These are phyloP conservation scores for Microchrysa polita DNA, from an alignment of 2,888 invertebrate species.

Conservation along the genomic window DNA sequence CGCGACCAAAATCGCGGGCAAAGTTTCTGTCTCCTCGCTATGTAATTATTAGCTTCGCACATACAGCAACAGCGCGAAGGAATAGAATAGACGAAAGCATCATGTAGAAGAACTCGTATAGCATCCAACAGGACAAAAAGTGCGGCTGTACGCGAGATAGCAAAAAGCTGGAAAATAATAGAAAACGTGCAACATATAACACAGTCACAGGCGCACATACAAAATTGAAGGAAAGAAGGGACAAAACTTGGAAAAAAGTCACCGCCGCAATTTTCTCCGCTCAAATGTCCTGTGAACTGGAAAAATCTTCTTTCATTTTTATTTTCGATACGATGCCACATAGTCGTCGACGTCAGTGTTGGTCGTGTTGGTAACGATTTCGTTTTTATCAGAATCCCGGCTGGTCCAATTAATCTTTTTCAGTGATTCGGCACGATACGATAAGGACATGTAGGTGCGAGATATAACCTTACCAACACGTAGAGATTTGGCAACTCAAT, in stretches of 20 bases:
- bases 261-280: neutral
- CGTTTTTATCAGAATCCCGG: constrained; percentile 30
- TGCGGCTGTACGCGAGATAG: neutral
- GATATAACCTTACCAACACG: constrained; percentile 11
- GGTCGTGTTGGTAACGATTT: neutral
- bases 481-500: neutral
- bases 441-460: constrained; percentile 38
- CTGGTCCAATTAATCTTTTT: constrained; percentile 41
- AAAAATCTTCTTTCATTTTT: constrained; percentile 12
- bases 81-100: neutral
- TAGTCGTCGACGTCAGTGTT: no score
- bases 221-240: no score
- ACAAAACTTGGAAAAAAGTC: neutral
- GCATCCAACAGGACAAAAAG: no score
- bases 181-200: neutral
- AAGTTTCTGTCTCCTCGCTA: constrained; percentile 24
- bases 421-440: constrained; percentile 21
- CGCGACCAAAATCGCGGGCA: neutral
- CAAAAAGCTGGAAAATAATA: neutral
- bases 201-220: neutral
- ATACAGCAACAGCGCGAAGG: neutral
- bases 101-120: neutral
- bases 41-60: constrained; percentile 32
- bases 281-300: constrained; percentile 21
- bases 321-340: no score